Evolutionary conservation across 2,888 invertebrate genomes (phyloP).

Genomic region (Parthenolecanium corni): DNA sequence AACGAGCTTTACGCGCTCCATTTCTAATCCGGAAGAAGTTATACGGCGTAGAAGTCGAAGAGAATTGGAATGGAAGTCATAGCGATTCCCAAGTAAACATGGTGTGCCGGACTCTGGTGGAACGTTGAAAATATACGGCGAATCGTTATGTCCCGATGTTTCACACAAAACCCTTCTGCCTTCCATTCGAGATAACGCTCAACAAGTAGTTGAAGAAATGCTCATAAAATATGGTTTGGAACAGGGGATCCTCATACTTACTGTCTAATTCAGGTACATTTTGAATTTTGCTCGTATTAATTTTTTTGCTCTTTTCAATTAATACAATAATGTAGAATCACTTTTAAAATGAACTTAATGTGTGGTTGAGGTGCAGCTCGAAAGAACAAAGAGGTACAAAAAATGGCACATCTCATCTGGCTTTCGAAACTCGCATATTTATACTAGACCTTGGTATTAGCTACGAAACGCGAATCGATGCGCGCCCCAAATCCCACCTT

Average conservation of each 20-base stretch:
- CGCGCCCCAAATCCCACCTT: too few species aligned
- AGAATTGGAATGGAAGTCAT: conserved; percentile 89
- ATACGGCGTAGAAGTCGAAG: conserved; percentile 94
- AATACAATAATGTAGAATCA: too few species aligned
- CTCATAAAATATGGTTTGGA: conserved; percentile 91
- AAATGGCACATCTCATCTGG: too few species aligned
- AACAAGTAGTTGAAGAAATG: conserved; percentile 88
- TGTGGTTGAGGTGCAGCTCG: too few species aligned
- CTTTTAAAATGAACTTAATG: too few species aligned
- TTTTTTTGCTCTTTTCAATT: too few species aligned
- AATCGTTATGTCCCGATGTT: conserved; percentile 87
- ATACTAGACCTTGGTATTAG: too few species aligned
- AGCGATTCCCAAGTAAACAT: conserved; percentile 88
- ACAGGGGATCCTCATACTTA: conserved; percentile 77
- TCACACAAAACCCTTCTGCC: conserved; percentile 95
- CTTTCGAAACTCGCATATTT: too few species aligned
- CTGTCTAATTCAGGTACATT: conserved; percentile 81
- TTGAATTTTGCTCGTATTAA: too few species aligned
- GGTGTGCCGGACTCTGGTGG: conserved; percentile 91
- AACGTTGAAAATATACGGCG: conserved; percentile 89
- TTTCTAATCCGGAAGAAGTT: conserved; percentile 98
- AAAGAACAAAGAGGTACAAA: too few species aligned
- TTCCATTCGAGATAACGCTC: conserved; percentile 84
- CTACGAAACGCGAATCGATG: too few species aligned
- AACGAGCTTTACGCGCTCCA: conserved; percentile 95